Evolutionary conservation across 1,140 invertebrate genomes (phyloP).

Genomic region (Drosophila lacertosa): DNA sequence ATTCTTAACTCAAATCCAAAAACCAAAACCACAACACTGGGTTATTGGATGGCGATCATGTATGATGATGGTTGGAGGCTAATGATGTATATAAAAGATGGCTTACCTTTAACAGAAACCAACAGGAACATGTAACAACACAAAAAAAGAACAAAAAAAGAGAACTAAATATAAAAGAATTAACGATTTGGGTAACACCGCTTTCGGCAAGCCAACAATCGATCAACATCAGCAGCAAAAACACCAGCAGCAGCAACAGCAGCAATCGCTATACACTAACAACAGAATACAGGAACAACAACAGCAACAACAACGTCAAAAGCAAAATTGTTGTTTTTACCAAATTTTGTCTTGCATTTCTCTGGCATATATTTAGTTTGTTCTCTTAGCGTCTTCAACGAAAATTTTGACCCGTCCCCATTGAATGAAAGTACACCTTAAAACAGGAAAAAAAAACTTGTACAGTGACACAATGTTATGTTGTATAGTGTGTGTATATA

Average conservation of each 20-base stretch:
- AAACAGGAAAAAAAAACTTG: background rate
- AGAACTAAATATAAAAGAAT: slow-evolving; percentile 1
- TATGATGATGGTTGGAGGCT: slow-evolving; percentile 17
- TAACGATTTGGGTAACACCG: slow-evolving; percentile 38
- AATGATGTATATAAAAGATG: slow-evolving; percentile 36
- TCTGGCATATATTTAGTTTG: slow-evolving; percentile 23
- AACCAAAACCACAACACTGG: slow-evolving; percentile 15
- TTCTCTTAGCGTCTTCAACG: slow-evolving; percentile 13
- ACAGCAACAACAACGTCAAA: background rate
- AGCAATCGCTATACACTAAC: slow-evolving; percentile 1
- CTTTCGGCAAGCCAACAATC: slow-evolving; percentile 35
- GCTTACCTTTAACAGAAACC: slow-evolving; percentile 10
- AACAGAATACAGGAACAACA: background rate
- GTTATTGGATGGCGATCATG: slow-evolving; percentile 1
- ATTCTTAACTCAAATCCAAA: slow-evolving; percentile 30
- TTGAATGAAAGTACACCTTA: slow-evolving; percentile 4
- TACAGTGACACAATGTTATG: background rate
- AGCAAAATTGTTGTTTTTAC: slow-evolving; percentile 28
- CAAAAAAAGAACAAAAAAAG: slow-evolving; percentile 14
- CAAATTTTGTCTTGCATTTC: slow-evolving; percentile 33
- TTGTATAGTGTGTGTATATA: background rate
- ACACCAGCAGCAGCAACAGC: too few relatives aligned
- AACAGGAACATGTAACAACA: slow-evolving; percentile 6
- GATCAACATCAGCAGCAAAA: background rate
- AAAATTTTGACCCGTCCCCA: slow-evolving; percentile 18